A percentile compares a stretch with the other conserved stretches of the same genome.
Conservation (phyloP, 2,888 invertebrate species). For the Andrena hattorfiana region DNA sequence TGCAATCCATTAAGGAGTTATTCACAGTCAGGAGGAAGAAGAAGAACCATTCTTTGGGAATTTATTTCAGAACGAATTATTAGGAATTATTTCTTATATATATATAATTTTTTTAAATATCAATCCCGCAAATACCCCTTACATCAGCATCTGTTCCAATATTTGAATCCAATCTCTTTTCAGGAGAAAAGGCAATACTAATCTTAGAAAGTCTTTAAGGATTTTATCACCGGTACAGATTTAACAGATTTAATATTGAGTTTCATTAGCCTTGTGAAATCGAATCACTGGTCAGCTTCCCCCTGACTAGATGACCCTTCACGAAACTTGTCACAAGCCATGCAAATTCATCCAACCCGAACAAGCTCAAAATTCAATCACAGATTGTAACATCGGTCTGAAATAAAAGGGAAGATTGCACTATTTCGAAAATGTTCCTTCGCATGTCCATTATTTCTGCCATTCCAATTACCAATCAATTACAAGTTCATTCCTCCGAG, state of each 20-base stretch:
- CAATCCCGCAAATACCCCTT: no score
- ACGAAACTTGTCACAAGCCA: background rate
- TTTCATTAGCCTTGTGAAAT: background rate
- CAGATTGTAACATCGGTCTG: background rate
- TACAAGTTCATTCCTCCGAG: background rate
- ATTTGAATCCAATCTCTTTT: no score
- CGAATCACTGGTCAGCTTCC: background rate
- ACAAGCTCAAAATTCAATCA: background rate
- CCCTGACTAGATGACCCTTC: background rate
- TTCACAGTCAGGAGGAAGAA: no score
- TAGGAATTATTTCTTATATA: no score
- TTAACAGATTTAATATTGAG: background rate
- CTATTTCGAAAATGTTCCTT: background rate
- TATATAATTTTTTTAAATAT: no score
- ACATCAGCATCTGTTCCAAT: no score
- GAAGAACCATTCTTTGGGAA: no score
- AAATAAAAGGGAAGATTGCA: background rate
- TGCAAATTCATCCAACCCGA: background rate
- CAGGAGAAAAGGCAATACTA: no score
- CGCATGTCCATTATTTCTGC: background rate
- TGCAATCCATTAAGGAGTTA: no score
- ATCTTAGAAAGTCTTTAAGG: no score
- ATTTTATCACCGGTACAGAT: no score
- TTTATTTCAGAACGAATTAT: no score
- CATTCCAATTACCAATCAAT: background rate